phyloP scores from a whole-genome alignment of 1,140 invertebrate species.

The Stratiolaelaps scimitus region DNA sequence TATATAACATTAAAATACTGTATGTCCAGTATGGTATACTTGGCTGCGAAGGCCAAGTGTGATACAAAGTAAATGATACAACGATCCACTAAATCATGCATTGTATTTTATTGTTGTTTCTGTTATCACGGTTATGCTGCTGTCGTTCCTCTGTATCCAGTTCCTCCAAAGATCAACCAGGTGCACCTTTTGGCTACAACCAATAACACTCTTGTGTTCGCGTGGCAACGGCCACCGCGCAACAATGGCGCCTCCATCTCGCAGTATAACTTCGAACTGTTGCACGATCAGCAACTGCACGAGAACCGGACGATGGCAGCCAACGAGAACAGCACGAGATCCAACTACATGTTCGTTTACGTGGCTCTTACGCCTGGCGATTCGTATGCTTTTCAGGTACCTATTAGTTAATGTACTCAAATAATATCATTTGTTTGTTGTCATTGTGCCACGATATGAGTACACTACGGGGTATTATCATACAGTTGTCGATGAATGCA shows the following conservation, averaged over 20 bases:
- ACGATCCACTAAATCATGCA: too few relatives aligned
- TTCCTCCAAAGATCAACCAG: slow-evolving; percentile 36
- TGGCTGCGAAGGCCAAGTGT: too few relatives aligned
- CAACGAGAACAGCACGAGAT: slow-evolving; percentile 33
- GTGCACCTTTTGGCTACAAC: slow-evolving; percentile 37
- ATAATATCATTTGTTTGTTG: too few relatives aligned
- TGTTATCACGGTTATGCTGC: too few relatives aligned
- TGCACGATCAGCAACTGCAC: slow-evolving; percentile 29
- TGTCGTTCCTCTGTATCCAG: slow-evolving; percentile 29
- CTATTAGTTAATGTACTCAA: too few relatives aligned
- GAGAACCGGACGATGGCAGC: slow-evolving; percentile 35
- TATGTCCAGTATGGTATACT: too few relatives aligned
- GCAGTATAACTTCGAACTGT: slow-evolving; percentile 35
- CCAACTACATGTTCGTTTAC: slow-evolving; percentile 37
- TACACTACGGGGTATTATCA: too few relatives aligned
- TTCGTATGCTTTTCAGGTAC: slow-evolving; percentile 36
- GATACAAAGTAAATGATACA: too few relatives aligned
- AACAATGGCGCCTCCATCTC: slow-evolving; percentile 37
- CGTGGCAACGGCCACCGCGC: slow-evolving; percentile 35
- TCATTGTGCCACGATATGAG: too few relatives aligned
- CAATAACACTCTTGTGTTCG: slow-evolving; percentile 37
- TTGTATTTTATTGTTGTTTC: too few relatives aligned
- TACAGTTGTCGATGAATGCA: too few relatives aligned
- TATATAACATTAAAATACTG: too few relatives aligned
- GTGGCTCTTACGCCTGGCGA: slow-evolving; percentile 36